Conservation (phyloP, 2,797 vertebrate genomes). For the Fundulus diaphanus region DNA sequence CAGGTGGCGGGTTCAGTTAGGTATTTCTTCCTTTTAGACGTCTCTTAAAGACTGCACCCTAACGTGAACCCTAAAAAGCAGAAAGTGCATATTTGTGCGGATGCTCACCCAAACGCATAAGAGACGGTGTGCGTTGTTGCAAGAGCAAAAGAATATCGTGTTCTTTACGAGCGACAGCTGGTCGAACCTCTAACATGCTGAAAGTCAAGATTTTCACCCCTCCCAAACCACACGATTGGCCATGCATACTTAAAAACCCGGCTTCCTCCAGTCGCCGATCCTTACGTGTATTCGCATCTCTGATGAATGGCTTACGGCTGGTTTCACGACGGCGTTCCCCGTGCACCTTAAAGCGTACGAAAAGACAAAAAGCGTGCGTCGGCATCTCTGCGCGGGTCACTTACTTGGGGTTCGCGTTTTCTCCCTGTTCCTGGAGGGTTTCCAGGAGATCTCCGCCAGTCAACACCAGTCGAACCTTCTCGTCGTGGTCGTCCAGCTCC, state of each 20-base stretch:
- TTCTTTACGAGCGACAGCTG: background rate
- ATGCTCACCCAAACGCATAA: background rate
- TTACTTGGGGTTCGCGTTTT: constrained; percentile 96
- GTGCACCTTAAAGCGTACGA: too few species aligned
- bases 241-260: background rate
- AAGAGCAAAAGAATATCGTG: too few species aligned
- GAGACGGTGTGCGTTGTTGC: background rate
- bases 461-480: constrained; percentile 88
- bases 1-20: background rate
- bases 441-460: constrained; percentile 88
- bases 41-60: background rate
- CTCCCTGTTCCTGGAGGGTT: constrained; percentile 92
- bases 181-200: background rate
- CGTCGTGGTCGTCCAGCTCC: constrained; percentile 89
- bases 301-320: background rate
- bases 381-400: constrained; percentile 51
- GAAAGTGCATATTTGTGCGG: background rate
- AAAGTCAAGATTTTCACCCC: background rate
- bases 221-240: background rate
- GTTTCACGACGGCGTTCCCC: background rate
- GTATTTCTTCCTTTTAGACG: background rate
- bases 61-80: constrained; percentile 2
- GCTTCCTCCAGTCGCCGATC: background rate
- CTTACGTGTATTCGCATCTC: background rate
- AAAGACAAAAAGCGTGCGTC: background rate